Conservation (phyloP, 2,113 vertebrate species). For the Apodemus speciosus region DNA sequence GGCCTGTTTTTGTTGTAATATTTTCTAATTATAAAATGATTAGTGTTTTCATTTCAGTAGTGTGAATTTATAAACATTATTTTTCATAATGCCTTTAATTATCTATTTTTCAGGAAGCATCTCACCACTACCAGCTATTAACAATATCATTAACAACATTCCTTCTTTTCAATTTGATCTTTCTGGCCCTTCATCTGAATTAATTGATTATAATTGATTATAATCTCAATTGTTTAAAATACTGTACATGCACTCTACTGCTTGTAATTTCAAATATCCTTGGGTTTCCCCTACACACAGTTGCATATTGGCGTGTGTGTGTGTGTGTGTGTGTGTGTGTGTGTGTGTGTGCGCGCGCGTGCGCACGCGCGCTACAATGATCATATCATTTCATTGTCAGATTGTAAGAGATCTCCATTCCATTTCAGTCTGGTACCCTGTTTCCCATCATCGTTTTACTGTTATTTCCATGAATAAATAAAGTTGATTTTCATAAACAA, state of each 20-base stretch:
- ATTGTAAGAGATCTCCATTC: not conserved
- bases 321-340: too few species aligned
- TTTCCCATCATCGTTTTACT: not conserved
- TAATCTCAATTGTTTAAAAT: not conserved
- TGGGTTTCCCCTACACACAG: not conserved
- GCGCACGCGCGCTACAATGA: too few species aligned
- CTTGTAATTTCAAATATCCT: not conserved
- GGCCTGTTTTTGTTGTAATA: not conserved
- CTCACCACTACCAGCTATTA: not conserved
- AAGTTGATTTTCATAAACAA: not conserved
- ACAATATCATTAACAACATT: not conserved
- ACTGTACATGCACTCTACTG: not conserved
- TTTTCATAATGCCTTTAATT: not conserved
- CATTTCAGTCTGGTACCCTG: not conserved
- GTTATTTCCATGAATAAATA: not conserved
- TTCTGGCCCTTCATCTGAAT: not conserved
- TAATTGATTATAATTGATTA: not conserved
- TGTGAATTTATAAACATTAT: not conserved
- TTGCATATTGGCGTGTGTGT: not conserved
- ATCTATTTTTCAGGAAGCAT: not conserved
- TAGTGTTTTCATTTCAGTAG: not conserved
- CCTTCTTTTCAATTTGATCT: not conserved
- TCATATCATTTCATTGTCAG: not conserved
- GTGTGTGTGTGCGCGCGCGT: too few species aligned
- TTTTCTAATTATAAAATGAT: conserved; percentile 4